Evolutionary conservation across 1,140 invertebrate species (phyloP), one percentile per base, ranked within the genome.

Genomic region (Paraescarpia echinospica): DNA sequence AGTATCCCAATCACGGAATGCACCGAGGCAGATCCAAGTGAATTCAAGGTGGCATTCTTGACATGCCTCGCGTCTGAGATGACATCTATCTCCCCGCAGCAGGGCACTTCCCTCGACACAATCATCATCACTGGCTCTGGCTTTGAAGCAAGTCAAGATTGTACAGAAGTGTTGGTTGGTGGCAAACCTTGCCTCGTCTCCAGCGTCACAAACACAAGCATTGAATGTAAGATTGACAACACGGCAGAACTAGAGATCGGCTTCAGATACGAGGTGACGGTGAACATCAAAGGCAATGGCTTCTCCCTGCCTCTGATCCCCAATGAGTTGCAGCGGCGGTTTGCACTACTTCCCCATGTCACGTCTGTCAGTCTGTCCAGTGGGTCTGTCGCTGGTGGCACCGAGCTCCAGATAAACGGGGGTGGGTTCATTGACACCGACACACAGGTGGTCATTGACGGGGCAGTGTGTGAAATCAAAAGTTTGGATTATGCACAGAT

Each of bases 301-400:
- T 91, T 48, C 34, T 41, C 91, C 34, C 34, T 51, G 41, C 35
- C 33, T 34, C 31, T 59, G 41, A 35, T 91, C 33, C 48, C 59
- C 22, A 27, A 77, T 77, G 89, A 90, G 89, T 34, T 35, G 89
- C 34, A 90, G 89, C 89, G 89, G 27, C 8, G 89, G 34, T 90
- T 90, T 90, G 89, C n/a, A 2, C 35, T 34, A 34, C 2, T 34
- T 34, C 89, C 89, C 34, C 89, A 90, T 90, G 35, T 90, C 34
- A 12, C n/a, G 89, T 34, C 34, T 35, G 35, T 90, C 89, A 34
- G 48, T 35, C 34, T 34, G 18, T 48, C 34, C 33, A 33, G 18
- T 22, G 91, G 91, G 33, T 91, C 91, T 48, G 41, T 91, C 33
- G 91, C 91, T 48, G 91, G 91, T 14, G 41, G 91, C 41, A 91